Evolutionary conservation across 2,888 invertebrate genomes (phyloP).

Genomic region (Marasmarcha lunaedactyla): DNA sequence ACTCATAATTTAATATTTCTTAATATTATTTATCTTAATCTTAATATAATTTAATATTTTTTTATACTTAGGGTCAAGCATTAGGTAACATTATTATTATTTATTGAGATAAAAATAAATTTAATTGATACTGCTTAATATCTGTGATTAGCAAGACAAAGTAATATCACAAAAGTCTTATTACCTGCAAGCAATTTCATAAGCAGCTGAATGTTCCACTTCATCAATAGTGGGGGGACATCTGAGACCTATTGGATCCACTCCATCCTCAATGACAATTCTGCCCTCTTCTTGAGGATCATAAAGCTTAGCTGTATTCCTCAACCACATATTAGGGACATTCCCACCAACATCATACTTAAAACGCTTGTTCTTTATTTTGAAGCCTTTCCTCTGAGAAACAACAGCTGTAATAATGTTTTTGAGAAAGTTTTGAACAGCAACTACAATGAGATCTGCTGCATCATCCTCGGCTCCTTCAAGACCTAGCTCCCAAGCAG

Average conservation of each 20-base stretch:
- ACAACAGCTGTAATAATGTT: constrained; percentile 84
- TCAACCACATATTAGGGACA: constrained; percentile 83
- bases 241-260: constrained; percentile 74
- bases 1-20: too few relatives aligned
- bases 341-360: constrained; percentile 84
- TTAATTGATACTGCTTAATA: too few relatives aligned
- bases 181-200: constrained; percentile 78
- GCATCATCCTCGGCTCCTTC: constrained; percentile 87
- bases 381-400: constrained; percentile 85
- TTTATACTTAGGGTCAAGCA: too few relatives aligned
- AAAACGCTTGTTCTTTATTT: constrained; percentile 78
- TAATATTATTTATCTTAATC: too few relatives aligned
- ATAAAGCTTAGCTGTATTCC: constrained; percentile 76
- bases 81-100: too few relatives aligned
- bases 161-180: too few relatives aligned
- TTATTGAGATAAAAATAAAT: too few relatives aligned
- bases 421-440: constrained; percentile 84
- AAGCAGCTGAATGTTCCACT: constrained; percentile 80
- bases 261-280: constrained; percentile 69
- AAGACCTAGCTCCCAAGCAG: constrained; percentile 90
- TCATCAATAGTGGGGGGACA: constrained; percentile 79
- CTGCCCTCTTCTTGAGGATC: constrained; percentile 73
- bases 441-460: constrained; percentile 84
- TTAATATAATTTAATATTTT: too few relatives aligned
- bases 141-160: too few relatives aligned